Conservation (phyloP, 2,888 invertebrate species). For the Epirrhoe alternata region DNA sequence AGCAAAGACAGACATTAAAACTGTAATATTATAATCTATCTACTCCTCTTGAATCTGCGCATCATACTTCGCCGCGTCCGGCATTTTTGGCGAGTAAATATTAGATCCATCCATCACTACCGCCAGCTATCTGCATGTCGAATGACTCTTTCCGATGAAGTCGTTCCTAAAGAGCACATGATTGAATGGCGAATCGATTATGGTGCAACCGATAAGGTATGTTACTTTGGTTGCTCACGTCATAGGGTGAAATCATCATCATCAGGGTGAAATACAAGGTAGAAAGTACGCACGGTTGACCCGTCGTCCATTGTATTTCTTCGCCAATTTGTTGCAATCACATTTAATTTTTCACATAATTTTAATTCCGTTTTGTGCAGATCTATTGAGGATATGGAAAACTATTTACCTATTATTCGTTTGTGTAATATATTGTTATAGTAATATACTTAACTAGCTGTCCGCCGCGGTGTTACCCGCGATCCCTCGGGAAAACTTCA, state of each 20-base stretch:
- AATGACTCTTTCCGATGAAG: slow-evolving; percentile 9
- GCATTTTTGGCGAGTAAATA: slow-evolving; percentile 50
- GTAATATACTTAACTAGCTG: too few species aligned
- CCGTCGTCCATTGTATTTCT: too few species aligned
- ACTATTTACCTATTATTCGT: too few species aligned
- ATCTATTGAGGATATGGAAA: too few species aligned
- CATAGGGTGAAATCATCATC: too few species aligned
- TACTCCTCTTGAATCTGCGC: slow-evolving; percentile 33
- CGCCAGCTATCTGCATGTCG: slow-evolving; percentile 33
- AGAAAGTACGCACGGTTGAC: neutral
- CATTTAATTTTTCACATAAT: too few species aligned
- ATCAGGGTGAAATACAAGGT: neutral
- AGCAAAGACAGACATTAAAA: neutral
- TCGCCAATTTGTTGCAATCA: too few species aligned
- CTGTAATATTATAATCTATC: neutral
- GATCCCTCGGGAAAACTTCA: too few species aligned
- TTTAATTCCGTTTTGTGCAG: too few species aligned
- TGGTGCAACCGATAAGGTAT: slow-evolving; percentile 19
- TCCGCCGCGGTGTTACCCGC: too few species aligned
- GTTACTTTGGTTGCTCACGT: neutral
- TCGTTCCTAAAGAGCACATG: slow-evolving; percentile 10
- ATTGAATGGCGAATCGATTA: neutral
- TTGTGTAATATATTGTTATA: too few species aligned
- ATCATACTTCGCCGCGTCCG: slow-evolving; percentile 40
- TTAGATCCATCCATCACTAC: slow-evolving; percentile 42